phyloP scores from a whole-genome alignment of 2,113 vertebrate genomes.

The Nibea coibor region DNA sequence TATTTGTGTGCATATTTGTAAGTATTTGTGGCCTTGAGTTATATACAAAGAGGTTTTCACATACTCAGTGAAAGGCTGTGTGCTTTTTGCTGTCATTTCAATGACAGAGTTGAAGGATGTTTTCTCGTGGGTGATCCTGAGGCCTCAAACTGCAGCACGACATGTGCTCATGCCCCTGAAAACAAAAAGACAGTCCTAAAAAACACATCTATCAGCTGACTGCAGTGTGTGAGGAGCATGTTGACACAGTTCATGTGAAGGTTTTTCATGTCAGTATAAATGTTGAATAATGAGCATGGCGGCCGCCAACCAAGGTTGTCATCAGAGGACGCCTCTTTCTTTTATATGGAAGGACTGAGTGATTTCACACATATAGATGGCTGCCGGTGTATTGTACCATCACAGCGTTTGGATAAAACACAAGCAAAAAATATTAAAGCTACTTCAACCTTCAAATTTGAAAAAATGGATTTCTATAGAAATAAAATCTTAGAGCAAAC shows the following conservation, averaged over 20 bases:
- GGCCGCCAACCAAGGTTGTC: background rate
- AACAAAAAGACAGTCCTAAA: background rate
- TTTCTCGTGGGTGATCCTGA: constrained; percentile 36
- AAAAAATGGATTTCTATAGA: no score
- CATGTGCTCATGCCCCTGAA: constrained; percentile 8
- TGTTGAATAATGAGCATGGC: constrained; percentile 12
- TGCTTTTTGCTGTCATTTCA: constrained; percentile 10
- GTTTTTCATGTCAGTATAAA: constrained; percentile 11
- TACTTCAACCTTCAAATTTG: background rate
- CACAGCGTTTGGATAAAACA: background rate
- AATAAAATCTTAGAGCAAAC: background rate
- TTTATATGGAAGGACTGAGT: background rate
- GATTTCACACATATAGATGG: background rate
- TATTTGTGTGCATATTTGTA: background rate
- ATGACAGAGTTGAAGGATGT: constrained; percentile 42
- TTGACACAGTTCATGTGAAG: constrained; percentile 3
- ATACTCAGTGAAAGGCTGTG: background rate
- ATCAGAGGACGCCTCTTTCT: constrained; percentile 6
- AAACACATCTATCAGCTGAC: constrained; percentile 24
- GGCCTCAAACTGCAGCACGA: constrained; percentile 23
- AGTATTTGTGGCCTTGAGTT: constrained; percentile 7
- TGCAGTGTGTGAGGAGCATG: constrained; percentile 13
- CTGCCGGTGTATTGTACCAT: background rate
- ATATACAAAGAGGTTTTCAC: background rate
- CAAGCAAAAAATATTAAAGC: background rate